phyloP scores from a whole-genome alignment of 2,113 vertebrate genomes.

The Erinaceus europaeus region DNA sequence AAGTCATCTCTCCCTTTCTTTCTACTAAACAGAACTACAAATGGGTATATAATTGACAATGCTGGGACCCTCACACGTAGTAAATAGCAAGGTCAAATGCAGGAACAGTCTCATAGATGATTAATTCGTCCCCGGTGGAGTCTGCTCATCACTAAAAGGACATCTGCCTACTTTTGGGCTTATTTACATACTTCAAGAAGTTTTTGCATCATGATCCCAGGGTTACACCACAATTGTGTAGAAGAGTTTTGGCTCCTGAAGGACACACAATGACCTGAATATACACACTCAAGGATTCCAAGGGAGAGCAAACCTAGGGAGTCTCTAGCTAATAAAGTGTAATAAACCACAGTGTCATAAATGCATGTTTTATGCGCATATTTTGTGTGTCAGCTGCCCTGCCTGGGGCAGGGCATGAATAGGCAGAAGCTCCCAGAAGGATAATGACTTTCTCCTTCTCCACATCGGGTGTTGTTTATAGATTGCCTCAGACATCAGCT shows the following conservation, averaged over 20 bases:
- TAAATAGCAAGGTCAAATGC: conserved; percentile 31
- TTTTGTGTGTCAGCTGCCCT: background rate
- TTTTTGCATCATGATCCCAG: background rate
- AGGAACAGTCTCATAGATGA: background rate
- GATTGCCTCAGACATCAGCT: background rate
- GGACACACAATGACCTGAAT: background rate
- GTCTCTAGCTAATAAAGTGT: fast-evolving
- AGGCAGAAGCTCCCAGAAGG: background rate
- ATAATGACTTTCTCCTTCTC: background rate
- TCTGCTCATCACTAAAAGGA: background rate
- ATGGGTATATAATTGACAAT: background rate
- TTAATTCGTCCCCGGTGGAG: background rate
- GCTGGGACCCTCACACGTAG: background rate
- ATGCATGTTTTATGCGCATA: too few relatives aligned
- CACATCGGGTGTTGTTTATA: background rate
- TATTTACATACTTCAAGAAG: too few relatives aligned
- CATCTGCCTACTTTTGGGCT: background rate
- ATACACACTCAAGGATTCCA: background rate
- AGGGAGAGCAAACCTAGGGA: background rate
- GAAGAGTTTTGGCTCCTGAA: background rate
- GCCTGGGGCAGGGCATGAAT: background rate
- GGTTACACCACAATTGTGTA: background rate
- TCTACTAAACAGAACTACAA: background rate
- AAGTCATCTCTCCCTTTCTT: background rate
- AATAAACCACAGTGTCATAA: background rate